phyloP scores from a whole-genome alignment of 2,888 invertebrate species.

The Branchipolynoe longqiensis region DNA sequence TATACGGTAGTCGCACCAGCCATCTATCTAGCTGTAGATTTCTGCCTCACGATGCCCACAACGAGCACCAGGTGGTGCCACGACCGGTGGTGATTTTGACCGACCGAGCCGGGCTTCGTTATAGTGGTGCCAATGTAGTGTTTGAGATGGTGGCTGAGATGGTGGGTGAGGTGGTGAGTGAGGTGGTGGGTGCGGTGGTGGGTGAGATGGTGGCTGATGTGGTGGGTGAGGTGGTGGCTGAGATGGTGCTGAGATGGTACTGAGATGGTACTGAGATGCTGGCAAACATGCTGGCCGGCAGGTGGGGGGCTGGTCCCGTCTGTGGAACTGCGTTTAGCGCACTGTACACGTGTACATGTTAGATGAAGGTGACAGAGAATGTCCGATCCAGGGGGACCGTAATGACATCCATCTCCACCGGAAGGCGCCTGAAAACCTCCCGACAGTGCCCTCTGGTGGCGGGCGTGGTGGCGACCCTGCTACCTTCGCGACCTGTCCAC shows the following conservation, averaged over 20 bases:
- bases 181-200: not conserved
- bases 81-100: not conserved
- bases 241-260: not conserved
- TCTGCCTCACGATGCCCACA: not conserved
- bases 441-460: not conserved
- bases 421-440: not conserved
- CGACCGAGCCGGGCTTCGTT: not conserved
- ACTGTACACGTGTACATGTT: conserved; percentile 12
- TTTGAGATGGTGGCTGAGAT: not conserved
- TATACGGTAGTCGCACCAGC: not conserved
- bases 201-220: not conserved
- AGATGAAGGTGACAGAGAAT: conserved; percentile 34
- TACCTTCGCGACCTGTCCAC: not conserved
- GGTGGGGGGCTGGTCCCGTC: not conserved
- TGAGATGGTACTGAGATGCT: too few relatives aligned
- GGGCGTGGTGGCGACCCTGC: not conserved
- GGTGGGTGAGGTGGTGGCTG: not conserved
- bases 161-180: not conserved
- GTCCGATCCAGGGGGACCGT: not conserved
- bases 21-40: conserved; percentile 27
- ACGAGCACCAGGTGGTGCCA: conserved; percentile 29
- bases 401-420: conserved; percentile 27
- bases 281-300: not conserved
- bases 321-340: not conserved
- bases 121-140: not conserved